Evolutionary conservation across 2,797 vertebrate species (phyloP).

Genomic region (Tenualosa thibaudeaui): DNA sequence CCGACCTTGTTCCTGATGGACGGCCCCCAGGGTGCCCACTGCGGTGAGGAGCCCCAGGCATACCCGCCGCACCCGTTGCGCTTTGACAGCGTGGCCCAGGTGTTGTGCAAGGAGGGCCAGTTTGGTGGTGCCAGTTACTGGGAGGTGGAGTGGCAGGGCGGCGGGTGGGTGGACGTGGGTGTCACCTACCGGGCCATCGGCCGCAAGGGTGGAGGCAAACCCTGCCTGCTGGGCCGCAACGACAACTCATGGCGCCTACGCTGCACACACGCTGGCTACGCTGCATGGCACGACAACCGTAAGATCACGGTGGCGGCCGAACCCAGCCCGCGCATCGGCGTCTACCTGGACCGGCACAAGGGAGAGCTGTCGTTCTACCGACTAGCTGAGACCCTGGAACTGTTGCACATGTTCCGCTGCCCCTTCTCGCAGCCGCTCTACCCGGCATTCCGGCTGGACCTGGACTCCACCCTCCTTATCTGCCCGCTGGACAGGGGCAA

Average conservation of each 20-base stretch:
- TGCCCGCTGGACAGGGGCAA: conserved; percentile 53
- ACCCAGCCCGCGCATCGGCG: conserved; percentile 67
- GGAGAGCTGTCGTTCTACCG: conserved; percentile 72
- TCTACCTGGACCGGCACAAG: conserved; percentile 71
- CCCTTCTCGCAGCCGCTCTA: conserved; percentile 72
- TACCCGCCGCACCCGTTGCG: conserved; percentile 62
- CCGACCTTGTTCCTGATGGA: conserved; percentile 66
- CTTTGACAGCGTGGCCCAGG: conserved; percentile 68
- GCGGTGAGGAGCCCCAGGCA: conserved; percentile 67
- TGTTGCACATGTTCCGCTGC: conserved; percentile 71
- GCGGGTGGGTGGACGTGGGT: conserved; percentile 68
- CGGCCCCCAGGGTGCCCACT: conserved; percentile 60
- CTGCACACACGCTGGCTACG: conserved; percentile 69
- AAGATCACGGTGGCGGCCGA: conserved; percentile 69
- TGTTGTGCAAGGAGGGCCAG: conserved; percentile 68
- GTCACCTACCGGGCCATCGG: conserved; percentile 67
- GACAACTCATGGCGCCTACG: conserved; percentile 73
- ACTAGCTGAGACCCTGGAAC: conserved; percentile 63
- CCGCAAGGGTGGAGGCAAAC: conserved; percentile 69
- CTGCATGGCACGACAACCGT: conserved; percentile 74
- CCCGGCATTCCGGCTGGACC: conserved; percentile 73
- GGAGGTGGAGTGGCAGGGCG: conserved; percentile 73
- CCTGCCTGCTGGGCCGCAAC: conserved; percentile 72
- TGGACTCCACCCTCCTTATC: conserved; percentile 71
- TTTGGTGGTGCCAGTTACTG: conserved; percentile 65